Evolutionary conservation across 2,888 invertebrate species (phyloP).

Genomic region (Chrysolina haemoptera): DNA sequence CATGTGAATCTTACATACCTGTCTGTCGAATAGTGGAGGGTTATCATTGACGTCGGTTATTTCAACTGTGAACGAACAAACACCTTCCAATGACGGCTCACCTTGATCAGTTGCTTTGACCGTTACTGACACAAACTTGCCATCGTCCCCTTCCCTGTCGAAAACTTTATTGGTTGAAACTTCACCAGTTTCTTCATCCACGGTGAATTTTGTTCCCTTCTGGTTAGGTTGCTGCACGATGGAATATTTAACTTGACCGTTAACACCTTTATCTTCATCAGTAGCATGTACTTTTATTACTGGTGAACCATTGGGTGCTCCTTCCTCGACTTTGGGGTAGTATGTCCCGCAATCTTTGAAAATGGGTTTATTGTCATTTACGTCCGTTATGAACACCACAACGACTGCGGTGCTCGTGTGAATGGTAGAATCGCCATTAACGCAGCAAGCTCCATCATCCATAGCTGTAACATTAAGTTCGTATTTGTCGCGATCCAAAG

Average conservation of each 20-base stretch:
- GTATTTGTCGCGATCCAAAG: constrained; percentile 93
- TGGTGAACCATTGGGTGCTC: constrained; percentile 93
- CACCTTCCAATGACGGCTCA: constrained; percentile 97
- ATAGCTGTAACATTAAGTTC: constrained; percentile 97
- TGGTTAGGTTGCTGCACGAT: constrained; percentile 96
- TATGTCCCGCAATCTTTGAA: constrained; percentile 95
- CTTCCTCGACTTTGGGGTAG: constrained; percentile 90
- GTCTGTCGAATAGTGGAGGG: constrained; percentile 94
- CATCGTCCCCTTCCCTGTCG: constrained; percentile 96
- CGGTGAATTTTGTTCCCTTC: constrained; percentile 95
- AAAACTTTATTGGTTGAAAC: constrained; percentile 96
- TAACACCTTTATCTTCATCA: constrained; percentile 96
- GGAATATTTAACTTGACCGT: constrained; percentile 96
- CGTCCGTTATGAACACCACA: constrained; percentile 96
- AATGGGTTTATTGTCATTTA: constrained; percentile 96
- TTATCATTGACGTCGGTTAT: constrained; percentile 99
- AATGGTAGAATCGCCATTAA: constrained; percentile 87
- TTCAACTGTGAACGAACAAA: constrained; percentile 98
- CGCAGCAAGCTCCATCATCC: constrained; percentile 98
- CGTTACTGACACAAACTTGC: constrained; percentile 96
- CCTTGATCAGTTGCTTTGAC: constrained; percentile 99
- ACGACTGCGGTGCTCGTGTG: constrained; percentile 96
- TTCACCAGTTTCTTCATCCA: constrained; percentile 95
- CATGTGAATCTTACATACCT: constrained; percentile 72
- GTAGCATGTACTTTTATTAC: constrained; percentile 94